Evolutionary conservation across 30 jellyfish, hydroid and myxozoan genomes (phyloP).

Genomic region (Aurelia aurita): DNA sequence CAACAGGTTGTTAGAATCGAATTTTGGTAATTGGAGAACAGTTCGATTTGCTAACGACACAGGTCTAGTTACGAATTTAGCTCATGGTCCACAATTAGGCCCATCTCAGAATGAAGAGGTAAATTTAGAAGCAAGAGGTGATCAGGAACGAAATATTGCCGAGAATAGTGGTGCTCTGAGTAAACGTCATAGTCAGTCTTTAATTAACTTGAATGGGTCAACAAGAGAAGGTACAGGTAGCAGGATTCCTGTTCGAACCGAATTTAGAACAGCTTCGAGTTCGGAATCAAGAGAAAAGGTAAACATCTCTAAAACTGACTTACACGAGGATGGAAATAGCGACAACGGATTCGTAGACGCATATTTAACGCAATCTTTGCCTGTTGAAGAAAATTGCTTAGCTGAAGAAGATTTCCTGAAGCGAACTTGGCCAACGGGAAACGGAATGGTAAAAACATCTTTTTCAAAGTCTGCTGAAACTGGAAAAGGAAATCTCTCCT

Average conservation of each 20-base stretch:
- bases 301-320: background rate
- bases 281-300: background rate
- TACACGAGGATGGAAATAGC: background rate
- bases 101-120: no score
- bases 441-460: background rate
- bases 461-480: background rate
- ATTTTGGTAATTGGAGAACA: slow-evolving; percentile 39
- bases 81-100: no score
- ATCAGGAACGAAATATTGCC: no score
- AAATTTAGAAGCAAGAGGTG: no score
- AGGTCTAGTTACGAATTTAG: no score
- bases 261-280: background rate
- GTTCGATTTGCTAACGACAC: background rate
- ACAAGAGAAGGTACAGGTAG: background rate
- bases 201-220: background rate
- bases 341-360: slow-evolving; percentile 22
- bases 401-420: slow-evolving; percentile 31
- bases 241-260: background rate
- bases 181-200: slow-evolving; percentile 8
- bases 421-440: slow-evolving; percentile 66
- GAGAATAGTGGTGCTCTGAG: background rate
- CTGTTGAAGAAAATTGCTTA: background rate
- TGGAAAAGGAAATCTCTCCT: slow-evolving; percentile 17
- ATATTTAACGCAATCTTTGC: slow-evolving; percentile 34
- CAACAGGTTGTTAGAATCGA: slow-evolving; percentile 12